Conservation (phyloP, 2,888 invertebrate genomes). For the Agonopterix alstromeriana region DNA sequence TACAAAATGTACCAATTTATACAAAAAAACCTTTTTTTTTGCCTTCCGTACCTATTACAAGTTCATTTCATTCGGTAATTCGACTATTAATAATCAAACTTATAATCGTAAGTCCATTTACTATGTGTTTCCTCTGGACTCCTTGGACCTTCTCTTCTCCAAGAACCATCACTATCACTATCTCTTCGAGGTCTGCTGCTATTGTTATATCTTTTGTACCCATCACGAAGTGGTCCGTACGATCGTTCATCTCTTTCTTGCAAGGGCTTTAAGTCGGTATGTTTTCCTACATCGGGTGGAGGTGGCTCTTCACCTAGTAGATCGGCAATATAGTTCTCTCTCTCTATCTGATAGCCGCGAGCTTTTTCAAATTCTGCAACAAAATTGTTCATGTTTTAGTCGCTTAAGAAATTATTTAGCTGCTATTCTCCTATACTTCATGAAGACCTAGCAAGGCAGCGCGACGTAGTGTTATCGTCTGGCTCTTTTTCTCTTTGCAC, state of each 20-base stretch:
- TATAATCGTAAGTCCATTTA: constrained; percentile 28
- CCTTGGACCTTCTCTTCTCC: constrained; percentile 1
- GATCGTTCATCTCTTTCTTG: constrained; percentile 10
- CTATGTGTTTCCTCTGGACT: constrained; percentile 1
- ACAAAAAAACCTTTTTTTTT: too few relatives aligned
- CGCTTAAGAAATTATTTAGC: too few relatives aligned
- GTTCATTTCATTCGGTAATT: too few relatives aligned
- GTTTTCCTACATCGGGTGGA: constrained; percentile 30
- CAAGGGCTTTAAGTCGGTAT: constrained; percentile 28
- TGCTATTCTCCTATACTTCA: background rate
- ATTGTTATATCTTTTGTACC: constrained; percentile 8
- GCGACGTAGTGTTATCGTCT: background rate
- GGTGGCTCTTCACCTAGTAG: constrained; percentile 35
- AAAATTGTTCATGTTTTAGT: constrained; percentile 10
- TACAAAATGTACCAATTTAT: too few relatives aligned
- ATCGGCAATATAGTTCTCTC: constrained; percentile 72
- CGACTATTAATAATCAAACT: constrained; percentile 33
- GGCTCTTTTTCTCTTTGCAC: too few relatives aligned
- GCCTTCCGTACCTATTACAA: too few relatives aligned
- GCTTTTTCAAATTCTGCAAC: constrained; percentile 78
- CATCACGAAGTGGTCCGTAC: constrained; percentile 20
- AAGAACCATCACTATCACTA: constrained; percentile 5
- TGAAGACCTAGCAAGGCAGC: background rate
- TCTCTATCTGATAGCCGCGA: constrained; percentile 82
- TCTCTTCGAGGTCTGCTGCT: background rate